Evolutionary conservation across 2,888 invertebrate genomes (phyloP), one percentile per base, ranked within the genome.

Genomic region (Amphipoea lucens): DNA sequence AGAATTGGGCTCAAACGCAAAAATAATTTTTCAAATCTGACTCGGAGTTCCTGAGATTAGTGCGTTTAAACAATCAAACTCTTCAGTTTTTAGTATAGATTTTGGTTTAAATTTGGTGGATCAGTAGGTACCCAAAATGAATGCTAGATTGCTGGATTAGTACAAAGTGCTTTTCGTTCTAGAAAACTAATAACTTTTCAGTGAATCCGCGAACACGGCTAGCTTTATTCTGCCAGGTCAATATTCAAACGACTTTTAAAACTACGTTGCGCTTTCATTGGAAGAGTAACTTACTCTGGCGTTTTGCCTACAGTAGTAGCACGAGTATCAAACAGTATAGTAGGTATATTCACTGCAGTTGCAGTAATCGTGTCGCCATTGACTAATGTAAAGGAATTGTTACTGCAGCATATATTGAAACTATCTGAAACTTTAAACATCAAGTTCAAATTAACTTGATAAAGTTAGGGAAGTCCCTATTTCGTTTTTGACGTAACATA

Each of bases 241-340:
- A 85, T 83, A 83, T 81, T 82, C 74, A 85, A 83, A 85, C 82
- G 70, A 71, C 70, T 83, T 83, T 81, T 81, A 67, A 65, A 75
- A 82, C 71, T 69, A 75, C 86, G 54, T 51, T 73, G 86, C 86
- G 57, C 76, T 82, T 83, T 69, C 71, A 82, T 85, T 74, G 48
- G 54, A 67, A 62, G 54, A 68, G 29, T 63, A 73, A 84, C 54
- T 81, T 60, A 48, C 51, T 63, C 75, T 85, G 74, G 85, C 81
- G 48, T 71, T 83, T 85, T 83, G 81, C 81, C 75, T 80, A 51
- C 23, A 29, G 36, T n/a, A 85, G 66, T 20, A 65, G 42, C 51
- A 40, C 2, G n/a, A 62, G 36, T 40, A 40, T 60, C 70, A 60
- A 62, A 42, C 20, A 29, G 40, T 17, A 51, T 78, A 29, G 17